Conservation (phyloP, 2,113 vertebrate species). For the Cebidichthys violaceus region DNA sequence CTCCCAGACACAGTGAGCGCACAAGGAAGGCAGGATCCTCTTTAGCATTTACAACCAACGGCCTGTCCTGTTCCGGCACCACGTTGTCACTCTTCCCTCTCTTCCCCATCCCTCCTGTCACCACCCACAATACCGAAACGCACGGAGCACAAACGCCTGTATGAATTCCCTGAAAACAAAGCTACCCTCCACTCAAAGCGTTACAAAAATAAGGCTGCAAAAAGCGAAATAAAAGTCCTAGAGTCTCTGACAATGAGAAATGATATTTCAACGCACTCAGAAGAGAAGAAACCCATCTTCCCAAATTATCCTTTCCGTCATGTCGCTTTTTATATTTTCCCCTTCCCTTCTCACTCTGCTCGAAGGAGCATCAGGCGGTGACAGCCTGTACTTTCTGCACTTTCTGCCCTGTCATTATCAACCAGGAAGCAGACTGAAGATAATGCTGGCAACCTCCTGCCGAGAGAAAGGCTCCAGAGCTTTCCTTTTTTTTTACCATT, state of each 20-base stretch:
- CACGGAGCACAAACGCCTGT: not conserved
- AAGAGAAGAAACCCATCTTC: slow-evolving; percentile 4
- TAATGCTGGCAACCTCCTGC: slow-evolving; percentile 46
- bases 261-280: not conserved
- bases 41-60: slow-evolving; percentile 56
- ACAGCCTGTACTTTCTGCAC: slow-evolving; percentile 51
- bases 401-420: slow-evolving; percentile 57
- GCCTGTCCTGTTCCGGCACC: slow-evolving; percentile 32
- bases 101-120: not conserved
- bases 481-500: slow-evolving; percentile 25
- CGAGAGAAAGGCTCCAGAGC: slow-evolving; percentile 13
- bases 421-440: slow-evolving; percentile 35
- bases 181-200: not conserved
- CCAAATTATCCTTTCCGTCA: slow-evolving; percentile 59
- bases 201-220: not conserved
- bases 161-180: not conserved
- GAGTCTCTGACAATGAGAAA: not conserved
- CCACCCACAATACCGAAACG: not conserved
- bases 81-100: slow-evolving; percentile 21
- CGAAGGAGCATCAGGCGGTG: slow-evolving; percentile 13
- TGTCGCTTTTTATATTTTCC: slow-evolving; percentile 41
- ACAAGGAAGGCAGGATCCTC: slow-evolving; percentile 48
- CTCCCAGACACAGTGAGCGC: slow-evolving; percentile 63
- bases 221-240: not conserved
- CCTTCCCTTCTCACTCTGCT: slow-evolving; percentile 9